Conservation (phyloP, 2,888 invertebrate species). For the Oxystoma pomonae region DNA sequence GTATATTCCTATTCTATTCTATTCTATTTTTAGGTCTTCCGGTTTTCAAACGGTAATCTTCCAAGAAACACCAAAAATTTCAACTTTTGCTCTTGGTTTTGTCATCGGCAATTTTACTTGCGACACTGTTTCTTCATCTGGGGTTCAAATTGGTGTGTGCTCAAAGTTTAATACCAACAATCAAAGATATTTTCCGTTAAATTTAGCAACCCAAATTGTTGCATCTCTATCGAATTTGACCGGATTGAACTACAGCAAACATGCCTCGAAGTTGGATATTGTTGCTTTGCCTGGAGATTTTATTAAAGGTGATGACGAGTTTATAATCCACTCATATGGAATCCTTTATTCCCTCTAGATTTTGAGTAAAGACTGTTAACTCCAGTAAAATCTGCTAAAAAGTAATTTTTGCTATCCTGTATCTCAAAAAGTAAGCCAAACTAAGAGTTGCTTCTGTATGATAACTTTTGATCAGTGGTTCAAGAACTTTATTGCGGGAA, state of each 20-base stretch:
- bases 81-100: background rate
- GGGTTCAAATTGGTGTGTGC: background rate
- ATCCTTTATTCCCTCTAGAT: too few species aligned
- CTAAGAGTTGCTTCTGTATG: too few species aligned
- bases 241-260: background rate
- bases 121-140: background rate
- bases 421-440: too few species aligned
- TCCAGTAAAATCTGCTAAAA: too few species aligned
- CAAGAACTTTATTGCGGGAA: too few species aligned
- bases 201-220: background rate
- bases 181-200: background rate
- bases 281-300: background rate
- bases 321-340: too few species aligned
- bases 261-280: background rate
- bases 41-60: background rate
- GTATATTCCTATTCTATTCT: too few species aligned
- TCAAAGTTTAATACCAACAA: background rate
- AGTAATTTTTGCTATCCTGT: too few species aligned
- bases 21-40: background rate
- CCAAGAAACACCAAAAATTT: background rate
- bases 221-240: background rate
- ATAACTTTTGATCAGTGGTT: too few species aligned
- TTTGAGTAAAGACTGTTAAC: too few species aligned
- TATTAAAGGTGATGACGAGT: background rate
- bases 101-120: background rate